These are phyloP conservation scores for Opisthograptis luteolata DNA, from an alignment of 2,888 invertebrate genomes.

Conservation along the genomic window DNA sequence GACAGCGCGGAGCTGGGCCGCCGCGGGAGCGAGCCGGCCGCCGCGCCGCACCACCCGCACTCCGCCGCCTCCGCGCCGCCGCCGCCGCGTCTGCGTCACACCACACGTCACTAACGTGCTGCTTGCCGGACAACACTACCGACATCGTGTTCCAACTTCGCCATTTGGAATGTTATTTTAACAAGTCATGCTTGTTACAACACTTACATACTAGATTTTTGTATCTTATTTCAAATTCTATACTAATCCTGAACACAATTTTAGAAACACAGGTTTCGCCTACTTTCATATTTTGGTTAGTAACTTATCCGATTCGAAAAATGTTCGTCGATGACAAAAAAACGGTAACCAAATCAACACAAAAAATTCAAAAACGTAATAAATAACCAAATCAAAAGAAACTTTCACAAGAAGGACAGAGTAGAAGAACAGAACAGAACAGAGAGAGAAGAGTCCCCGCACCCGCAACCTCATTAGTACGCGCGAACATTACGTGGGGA, in stretches of 20 bases:
- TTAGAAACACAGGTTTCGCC: no score
- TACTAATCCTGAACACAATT: no score
- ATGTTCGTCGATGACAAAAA: no score
- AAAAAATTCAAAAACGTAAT: conserved; percentile 21
- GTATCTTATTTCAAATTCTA: no score
- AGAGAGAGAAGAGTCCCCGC: conserved; percentile 28
- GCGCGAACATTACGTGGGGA: conserved; percentile 39
- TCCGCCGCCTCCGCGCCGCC: conserved; percentile 43
- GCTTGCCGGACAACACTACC: no score
- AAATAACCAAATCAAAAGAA: conserved; percentile 26
- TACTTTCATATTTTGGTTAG: no score
- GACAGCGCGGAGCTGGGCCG: conserved; percentile 61
- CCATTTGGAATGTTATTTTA: no score
- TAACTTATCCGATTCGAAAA: no score
- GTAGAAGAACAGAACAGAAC: conserved; percentile 34
- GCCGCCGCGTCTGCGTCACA: conserved; percentile 25
- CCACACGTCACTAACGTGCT: no score
- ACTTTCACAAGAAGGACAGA: conserved; percentile 24
- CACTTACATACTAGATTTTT: no score
- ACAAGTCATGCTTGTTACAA: no score
- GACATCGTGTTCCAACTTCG: no score
- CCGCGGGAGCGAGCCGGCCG: conserved; percentile 31
- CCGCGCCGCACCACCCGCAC: conserved; percentile 58
- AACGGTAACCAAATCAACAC: conserved; percentile 21
- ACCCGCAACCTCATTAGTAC: conserved; percentile 50